These are phyloP conservation scores for Mesorhabditis sp. DNA, from an alignment of 2,888 invertebrate genomes.

Conservation along the genomic window DNA sequence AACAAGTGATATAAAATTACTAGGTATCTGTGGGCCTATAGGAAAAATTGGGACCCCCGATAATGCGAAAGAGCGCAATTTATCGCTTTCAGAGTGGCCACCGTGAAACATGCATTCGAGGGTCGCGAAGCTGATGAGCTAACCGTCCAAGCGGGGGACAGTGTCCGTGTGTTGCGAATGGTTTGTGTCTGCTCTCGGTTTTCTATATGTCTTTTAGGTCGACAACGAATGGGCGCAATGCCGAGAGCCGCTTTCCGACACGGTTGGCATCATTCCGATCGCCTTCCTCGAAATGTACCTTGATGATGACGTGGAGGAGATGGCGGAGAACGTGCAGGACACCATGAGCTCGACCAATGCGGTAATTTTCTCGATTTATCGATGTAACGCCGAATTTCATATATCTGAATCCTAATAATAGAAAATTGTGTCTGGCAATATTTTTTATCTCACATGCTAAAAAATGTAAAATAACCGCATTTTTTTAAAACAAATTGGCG, in stretches of 20 bases:
- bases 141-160: slow-evolving; percentile 38
- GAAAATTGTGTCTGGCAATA: too few relatives aligned
- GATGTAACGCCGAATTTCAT: too few relatives aligned
- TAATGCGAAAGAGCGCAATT: not conserved
- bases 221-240: slow-evolving; percentile 50
- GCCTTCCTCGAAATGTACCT: slow-evolving; percentile 48
- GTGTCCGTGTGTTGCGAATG: slow-evolving; percentile 41
- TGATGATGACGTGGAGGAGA: slow-evolving; percentile 44
- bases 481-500: too few relatives aligned
- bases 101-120: slow-evolving; percentile 43
- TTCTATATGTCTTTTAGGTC: slow-evolving; percentile 6
- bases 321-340: slow-evolving; percentile 3
- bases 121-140: slow-evolving; percentile 46
- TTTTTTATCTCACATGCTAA: too few relatives aligned
- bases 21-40: too few relatives aligned
- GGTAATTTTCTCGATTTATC: too few relatives aligned
- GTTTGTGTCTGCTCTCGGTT: slow-evolving; percentile 11
- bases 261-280: slow-evolving; percentile 45
- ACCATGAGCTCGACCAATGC: not conserved
- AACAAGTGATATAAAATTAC: too few relatives aligned
- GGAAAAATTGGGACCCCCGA: too few relatives aligned
- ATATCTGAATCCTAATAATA: too few relatives aligned
- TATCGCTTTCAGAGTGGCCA: slow-evolving; percentile 32
- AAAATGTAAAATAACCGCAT: too few relatives aligned
- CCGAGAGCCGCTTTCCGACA: slow-evolving; percentile 39